Evolutionary conservation across 2,888 invertebrate species (phyloP).

Genomic region (Cetonia aurata): DNA sequence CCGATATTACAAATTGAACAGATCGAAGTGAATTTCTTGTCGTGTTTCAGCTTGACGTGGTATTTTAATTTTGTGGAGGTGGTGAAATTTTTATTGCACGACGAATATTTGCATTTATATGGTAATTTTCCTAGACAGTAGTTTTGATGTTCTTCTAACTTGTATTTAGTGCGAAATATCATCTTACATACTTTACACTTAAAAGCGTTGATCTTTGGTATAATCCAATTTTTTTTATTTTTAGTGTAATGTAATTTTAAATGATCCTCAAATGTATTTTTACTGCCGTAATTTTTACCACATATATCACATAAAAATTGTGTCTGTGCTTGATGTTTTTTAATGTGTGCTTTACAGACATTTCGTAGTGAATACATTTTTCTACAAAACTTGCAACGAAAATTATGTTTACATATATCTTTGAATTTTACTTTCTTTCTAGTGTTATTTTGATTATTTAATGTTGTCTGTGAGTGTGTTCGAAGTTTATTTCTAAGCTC

Average conservation of each 20-base stretch:
- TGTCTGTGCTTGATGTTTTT: constrained; percentile 56
- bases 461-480: constrained; percentile 41
- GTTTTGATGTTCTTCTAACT: constrained; percentile 62
- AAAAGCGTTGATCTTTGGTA: constrained; percentile 55
- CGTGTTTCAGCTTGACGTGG: constrained; percentile 63
- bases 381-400: constrained; percentile 61
- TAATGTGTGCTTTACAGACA: constrained; percentile 57
- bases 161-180: constrained; percentile 60
- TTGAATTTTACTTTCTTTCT: constrained; percentile 44
- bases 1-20: constrained; percentile 65
- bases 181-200: constrained; percentile 61
- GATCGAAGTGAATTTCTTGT: constrained; percentile 63
- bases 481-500: constrained; percentile 60
- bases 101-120: constrained; percentile 57
- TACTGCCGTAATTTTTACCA: constrained; percentile 57
- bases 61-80: constrained; percentile 62
- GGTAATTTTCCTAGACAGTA: constrained; percentile 62
- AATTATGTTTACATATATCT: constrained; percentile 52
- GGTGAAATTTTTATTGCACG: constrained; percentile 63
- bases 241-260: constrained; percentile 37
- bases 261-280: constrained; percentile 54
- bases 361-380: constrained; percentile 58
- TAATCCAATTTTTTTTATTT: constrained; percentile 20
- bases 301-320: constrained; percentile 62
- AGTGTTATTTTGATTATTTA: constrained; percentile 34